Evolutionary conservation across 2,888 invertebrate genomes (phyloP).

Genomic region (Scotopteryx bipunctaria): DNA sequence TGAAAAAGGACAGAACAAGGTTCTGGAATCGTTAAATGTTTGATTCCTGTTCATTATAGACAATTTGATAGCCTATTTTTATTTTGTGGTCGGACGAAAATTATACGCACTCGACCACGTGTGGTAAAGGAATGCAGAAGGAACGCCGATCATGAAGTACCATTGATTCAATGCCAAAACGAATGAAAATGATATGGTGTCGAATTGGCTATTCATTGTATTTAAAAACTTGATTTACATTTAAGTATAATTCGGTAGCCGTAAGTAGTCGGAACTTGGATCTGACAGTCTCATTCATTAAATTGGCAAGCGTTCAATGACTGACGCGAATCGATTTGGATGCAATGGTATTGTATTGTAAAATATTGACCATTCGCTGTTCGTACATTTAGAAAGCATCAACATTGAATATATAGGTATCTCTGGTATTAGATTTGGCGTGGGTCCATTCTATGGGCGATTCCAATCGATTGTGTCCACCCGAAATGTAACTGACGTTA

Average conservation of each 20-base stretch:
- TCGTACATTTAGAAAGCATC: too few relatives aligned
- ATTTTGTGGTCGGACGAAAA: not conserved
- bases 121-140: not conserved
- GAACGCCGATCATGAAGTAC: not conserved
- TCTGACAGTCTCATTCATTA: not conserved
- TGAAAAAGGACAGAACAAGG: too few relatives aligned
- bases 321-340: not conserved
- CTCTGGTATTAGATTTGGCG: conserved; percentile 11
- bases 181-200: not conserved
- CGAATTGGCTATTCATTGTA: not conserved
- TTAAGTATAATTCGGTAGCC: not conserved
- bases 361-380: conserved; percentile 4
- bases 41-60: too few relatives aligned
- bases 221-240: not conserved
- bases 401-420: not conserved
- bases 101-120: too few relatives aligned
- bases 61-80: not conserved
- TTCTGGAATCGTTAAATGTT: too few relatives aligned
- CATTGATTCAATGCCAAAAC: not conserved
- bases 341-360: not conserved
- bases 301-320: conserved; percentile 7
- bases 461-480: conserved; percentile 12
- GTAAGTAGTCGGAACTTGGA: not conserved
- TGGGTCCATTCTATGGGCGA: conserved; percentile 17
- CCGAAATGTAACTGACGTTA: conserved; percentile 3